A percentile compares a stretch with the other conserved stretches of the same genome.
phyloP scores from a whole-genome alignment of 2,113 vertebrate species.

The Mohoua ochrocephala region DNA sequence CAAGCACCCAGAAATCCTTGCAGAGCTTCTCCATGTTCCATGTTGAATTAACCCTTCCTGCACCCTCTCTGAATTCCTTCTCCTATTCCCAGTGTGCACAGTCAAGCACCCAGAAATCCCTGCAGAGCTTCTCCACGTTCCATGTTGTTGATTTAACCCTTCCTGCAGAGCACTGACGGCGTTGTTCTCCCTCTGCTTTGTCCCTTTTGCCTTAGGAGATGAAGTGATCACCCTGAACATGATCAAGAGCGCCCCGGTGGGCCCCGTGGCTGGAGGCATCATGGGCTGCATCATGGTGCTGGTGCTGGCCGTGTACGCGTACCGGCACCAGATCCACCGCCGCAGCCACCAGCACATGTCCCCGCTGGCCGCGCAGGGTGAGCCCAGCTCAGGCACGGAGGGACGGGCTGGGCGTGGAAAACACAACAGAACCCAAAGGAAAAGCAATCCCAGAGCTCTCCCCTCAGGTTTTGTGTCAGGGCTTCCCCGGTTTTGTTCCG shows the following conservation, averaged over 20 bases:
- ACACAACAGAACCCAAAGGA: neutral
- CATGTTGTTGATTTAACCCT: neutral
- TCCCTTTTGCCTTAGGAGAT: constrained; percentile 75
- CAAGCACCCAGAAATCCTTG: neutral
- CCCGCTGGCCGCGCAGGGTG: constrained; percentile 94
- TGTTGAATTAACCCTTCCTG: neutral
- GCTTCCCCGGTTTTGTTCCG: neutral
- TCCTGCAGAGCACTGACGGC: neutral
- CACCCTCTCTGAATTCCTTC: neutral
- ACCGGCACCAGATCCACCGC: constrained; percentile 95
- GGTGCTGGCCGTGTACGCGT: constrained; percentile 93
- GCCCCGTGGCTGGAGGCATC: constrained; percentile 94
- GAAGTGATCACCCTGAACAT: constrained; percentile 93
- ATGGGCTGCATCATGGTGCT: constrained; percentile 99
- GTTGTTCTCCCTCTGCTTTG: neutral
- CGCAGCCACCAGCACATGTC: constrained; percentile 99
- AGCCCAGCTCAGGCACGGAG: neutral
- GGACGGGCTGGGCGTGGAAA: accelerated
- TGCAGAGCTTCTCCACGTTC: neutral
- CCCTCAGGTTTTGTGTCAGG: neutral
- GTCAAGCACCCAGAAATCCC: neutral
- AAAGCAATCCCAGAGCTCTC: neutral
- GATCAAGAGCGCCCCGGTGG: constrained; percentile 96
- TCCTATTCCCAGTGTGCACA: neutral
- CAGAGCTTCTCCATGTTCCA: neutral